A percentile compares a stretch with the other conserved stretches of the same genome.
phyloP scores from a whole-genome alignment of 2,113 vertebrate species.

The Proterorhinus semilunaris region DNA sequence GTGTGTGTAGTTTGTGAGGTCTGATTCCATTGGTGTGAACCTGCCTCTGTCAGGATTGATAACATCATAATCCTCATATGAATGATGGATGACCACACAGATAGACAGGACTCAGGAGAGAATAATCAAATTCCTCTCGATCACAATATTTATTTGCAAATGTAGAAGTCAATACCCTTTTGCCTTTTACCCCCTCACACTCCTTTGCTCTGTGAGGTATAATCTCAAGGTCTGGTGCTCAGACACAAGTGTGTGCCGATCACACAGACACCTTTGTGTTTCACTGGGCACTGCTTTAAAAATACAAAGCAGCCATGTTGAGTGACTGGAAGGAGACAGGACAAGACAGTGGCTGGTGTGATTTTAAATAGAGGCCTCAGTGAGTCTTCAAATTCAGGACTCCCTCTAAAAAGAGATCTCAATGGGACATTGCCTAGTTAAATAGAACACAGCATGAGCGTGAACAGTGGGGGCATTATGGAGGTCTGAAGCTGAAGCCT shows the following conservation, averaged over 20 bases:
- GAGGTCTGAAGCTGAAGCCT: not conserved
- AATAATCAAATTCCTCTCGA: conserved; percentile 50
- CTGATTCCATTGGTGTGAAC: conserved; percentile 24
- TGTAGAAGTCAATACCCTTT: not conserved
- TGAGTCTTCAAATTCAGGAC: conserved; percentile 1
- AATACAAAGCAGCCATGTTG: conserved; percentile 19
- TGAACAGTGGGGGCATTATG: not conserved
- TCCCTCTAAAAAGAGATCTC: too few species aligned
- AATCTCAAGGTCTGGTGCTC: conserved; percentile 18
- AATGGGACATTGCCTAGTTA: too few species aligned
- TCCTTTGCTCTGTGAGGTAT: not conserved
- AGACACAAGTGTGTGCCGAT: conserved; percentile 28
- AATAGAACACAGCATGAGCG: not conserved
- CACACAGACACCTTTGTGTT: conserved; percentile 20
- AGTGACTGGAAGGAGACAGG: conserved; percentile 1
- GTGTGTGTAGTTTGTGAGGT: conserved; percentile 1
- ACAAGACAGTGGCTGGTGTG: not conserved
- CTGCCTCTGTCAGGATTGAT: conserved; percentile 56
- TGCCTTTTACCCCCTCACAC: not conserved
- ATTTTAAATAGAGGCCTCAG: not conserved
- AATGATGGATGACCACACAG: conserved; percentile 34
- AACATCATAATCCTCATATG: conserved; percentile 55
- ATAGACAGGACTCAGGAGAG: not conserved
- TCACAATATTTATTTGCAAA: conserved; percentile 25
- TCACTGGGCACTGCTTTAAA: conserved; percentile 9